Base-by-base conservation (phyloP, 2,113 vertebrate species). In the Pangasianodon hypophthalmus region DNA sequence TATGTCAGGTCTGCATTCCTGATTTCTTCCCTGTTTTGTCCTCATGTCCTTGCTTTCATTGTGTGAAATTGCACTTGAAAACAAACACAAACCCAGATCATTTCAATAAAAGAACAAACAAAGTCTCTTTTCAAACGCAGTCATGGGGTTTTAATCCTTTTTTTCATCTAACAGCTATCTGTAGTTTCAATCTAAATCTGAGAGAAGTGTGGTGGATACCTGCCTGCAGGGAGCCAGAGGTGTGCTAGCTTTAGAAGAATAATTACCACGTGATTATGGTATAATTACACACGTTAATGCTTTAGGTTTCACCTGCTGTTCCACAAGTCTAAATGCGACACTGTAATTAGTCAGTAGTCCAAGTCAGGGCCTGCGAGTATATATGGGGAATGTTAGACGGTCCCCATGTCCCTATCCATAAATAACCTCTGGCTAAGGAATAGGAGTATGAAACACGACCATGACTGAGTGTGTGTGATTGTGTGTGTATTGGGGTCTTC, bases 201-300 rank as follows among this genome's bases (percentile, higher is more conserved):
- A 48, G 79, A 92, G 88, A 91, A 89, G 85, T 84, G 86, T 88
- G 90, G 83, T 92, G 92, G 85, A 91, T 92, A 90, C 89, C 88
- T 92, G 90, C 93, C 93, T 94, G 88, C 69, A 88, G 92, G 92
- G 94, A 88, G 93, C 54, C 84, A 88, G 90, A 93, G 89, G 92
- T 93, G 91, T 90, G 90, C 75, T 88, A 84, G 93, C 90, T 91
- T 94, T 92, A 91, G 92, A 95, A 93, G 85, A 92, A 92, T 92
- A 95, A 95, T 95, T 95, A 95, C 94, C 92, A 93, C 89, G 90
- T 92, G 93, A 94, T 95, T 95, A 95, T 93, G 94, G 92, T 93
- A 94, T 95, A 94, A 95, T 94, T 95, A 95, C 95, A 94, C 93
- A 94, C 93, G 92, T 93, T 95, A 94, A 93, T 94, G 90, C 92